Percentiles rank a stretch among this genome's conserved stretches.
Conservation (phyloP, 1,140 invertebrate genomes). For the Zaprionus tsacasi region DNA sequence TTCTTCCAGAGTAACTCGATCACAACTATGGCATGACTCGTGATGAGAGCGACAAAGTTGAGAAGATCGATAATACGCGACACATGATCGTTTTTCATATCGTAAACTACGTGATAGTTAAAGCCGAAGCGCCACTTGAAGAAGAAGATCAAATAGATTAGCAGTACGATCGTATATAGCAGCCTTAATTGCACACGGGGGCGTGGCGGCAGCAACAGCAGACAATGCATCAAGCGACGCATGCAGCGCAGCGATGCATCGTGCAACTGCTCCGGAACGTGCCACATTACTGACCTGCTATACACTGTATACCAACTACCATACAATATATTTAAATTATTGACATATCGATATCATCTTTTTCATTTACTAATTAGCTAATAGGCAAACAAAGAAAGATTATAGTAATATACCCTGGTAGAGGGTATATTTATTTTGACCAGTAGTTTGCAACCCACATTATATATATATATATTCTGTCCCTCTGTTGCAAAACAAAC, state of each 20-base stretch:
- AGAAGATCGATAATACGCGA: slow-evolving; percentile 46
- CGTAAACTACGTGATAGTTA: slow-evolving; percentile 36
- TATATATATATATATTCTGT: too few relatives aligned
- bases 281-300: too few relatives aligned
- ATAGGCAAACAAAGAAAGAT: too few relatives aligned
- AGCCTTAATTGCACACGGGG: slow-evolving; percentile 15
- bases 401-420: too few relatives aligned
- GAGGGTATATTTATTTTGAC: too few relatives aligned
- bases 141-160: background rate
- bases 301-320: too few relatives aligned
- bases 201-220: slow-evolving; percentile 39
- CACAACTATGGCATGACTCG: slow-evolving; percentile 16
- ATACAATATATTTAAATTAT: too few relatives aligned
- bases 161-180: slow-evolving; percentile 2
- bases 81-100: slow-evolving; percentile 33
- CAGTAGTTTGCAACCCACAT: too few relatives aligned
- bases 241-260: slow-evolving; percentile 37
- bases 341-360: too few relatives aligned
- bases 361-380: too few relatives aligned
- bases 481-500: too few relatives aligned
- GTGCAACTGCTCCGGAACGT: slow-evolving; percentile 48
- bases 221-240: slow-evolving; percentile 42
- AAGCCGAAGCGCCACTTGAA: slow-evolving; percentile 18
- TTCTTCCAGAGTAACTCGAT: slow-evolving; percentile 48
- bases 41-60: slow-evolving; percentile 20